Evolutionary conservation across 2,888 invertebrate species (phyloP), one percentile per base, ranked within the genome.

Genomic region (Catotricha subobsoleta): DNA sequence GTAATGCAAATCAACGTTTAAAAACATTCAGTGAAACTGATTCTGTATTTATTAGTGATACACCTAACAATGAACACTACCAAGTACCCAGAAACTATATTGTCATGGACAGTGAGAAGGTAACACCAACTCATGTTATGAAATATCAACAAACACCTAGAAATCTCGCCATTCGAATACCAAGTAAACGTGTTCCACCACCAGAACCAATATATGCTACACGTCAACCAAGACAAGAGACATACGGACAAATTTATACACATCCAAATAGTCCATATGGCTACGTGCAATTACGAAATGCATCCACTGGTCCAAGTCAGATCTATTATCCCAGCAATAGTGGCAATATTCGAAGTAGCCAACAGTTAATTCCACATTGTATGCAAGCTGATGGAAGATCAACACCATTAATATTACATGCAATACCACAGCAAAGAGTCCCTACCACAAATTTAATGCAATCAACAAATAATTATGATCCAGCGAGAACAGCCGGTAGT

Each of bases 331-430:
- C 35, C 19, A 33, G 25, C 9, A 21, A 33, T n/a, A 30, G n/a
- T 9, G 12, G n/a, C 6, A 36, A 36, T 36, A 21, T 23, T 23
- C 16, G 23, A 36, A n/a, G 21, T 2, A 18, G 28, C 5, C 25
- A 27, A 12, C 21, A 49, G 39, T 48, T 46, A 39, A 47, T 48
- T 30, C 47, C 43, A n/a, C 41, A 43, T 34, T 25, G 23, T 16
- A 5, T 8, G 5, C 15, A 15, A 3, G 46, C 53, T 44, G 54
- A 56, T 44, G 60, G 57, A 6, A 52, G 59, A 35, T 52, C 54
- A 43, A 58, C 58, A 42, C 60, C 59, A 2, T 50, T 60, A 35
- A 58, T 59, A 44, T 51, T 60, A 28, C 59, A 57, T 41, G 54
- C 58, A 48, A 37, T 40, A 10, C 31, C 39, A 35, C 36, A 36